Evolutionary conservation across 2,888 invertebrate genomes (phyloP).

Genomic region (Imbricaverruca yamaguchii): DNA sequence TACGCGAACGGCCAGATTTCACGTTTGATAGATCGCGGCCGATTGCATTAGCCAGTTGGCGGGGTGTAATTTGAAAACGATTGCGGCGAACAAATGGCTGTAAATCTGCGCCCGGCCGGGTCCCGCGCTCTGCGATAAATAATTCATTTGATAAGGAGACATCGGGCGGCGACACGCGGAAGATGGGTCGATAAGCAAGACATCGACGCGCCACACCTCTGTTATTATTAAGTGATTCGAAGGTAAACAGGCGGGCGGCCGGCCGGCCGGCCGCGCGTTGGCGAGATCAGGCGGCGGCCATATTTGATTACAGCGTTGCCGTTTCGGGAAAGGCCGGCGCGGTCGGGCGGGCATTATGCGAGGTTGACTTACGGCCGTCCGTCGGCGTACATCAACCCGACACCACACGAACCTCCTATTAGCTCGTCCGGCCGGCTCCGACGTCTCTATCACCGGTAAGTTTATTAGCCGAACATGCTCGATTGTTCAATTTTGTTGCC

Average conservation of each 20-base stretch:
- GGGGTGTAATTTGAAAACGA: conserved; percentile 16
- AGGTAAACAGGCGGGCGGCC: neutral
- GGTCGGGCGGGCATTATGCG: neutral
- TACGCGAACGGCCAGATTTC: neutral
- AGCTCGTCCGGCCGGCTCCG: neutral
- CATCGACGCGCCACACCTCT: neutral
- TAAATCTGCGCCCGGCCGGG: neutral
- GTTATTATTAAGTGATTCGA: conserved; percentile 11
- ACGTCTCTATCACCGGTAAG: neutral
- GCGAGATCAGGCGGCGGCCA: neutral
- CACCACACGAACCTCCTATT: neutral
- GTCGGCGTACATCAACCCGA: neutral
- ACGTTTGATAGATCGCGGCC: conserved; percentile 7
- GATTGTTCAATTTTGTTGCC: conserved; percentile 10
- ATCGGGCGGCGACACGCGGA: neutral
- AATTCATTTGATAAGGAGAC: conserved; percentile 13
- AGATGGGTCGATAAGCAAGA: neutral
- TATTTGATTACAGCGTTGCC: conserved; percentile 15
- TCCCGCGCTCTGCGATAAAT: neutral
- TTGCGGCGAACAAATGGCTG: neutral
- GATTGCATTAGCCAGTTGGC: conserved; percentile 6
- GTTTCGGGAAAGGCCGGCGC: neutral
- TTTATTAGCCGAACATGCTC: conserved; percentile 9
- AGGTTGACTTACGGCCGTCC: neutral
- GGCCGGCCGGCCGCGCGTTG: neutral